A percentile compares a stretch with the other conserved stretches of the same genome.
Conservation (phyloP, 2,888 invertebrate species). For the Brenthis hecate region DNA sequence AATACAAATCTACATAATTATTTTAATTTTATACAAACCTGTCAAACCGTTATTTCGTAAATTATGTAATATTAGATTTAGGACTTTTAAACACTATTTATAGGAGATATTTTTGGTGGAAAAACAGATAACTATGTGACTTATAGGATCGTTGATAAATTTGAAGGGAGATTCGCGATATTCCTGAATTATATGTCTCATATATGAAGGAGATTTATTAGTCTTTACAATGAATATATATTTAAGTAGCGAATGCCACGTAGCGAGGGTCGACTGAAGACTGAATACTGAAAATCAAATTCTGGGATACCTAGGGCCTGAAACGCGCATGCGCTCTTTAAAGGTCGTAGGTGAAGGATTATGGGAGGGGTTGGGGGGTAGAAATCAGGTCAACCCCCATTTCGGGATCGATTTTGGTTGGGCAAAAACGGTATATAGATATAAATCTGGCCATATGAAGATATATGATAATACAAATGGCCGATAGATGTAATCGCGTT, state of each 20-base stretch:
- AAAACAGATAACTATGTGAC: slow-evolving; percentile 70
- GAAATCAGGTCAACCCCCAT: slow-evolving; percentile 57
- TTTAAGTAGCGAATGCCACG: slow-evolving; percentile 44
- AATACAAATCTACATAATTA: slow-evolving; percentile 1
- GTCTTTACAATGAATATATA: slow-evolving; percentile 39
- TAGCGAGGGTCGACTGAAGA: slow-evolving; percentile 40
- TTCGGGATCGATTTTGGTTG: slow-evolving; percentile 27
- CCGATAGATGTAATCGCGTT: neutral
- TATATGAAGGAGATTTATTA: slow-evolving; percentile 57
- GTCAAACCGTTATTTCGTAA: slow-evolving; percentile 14
- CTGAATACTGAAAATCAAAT: slow-evolving; percentile 56
- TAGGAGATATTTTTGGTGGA: slow-evolving; percentile 78
- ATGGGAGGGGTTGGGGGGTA: slow-evolving; percentile 49
- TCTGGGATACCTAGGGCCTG: slow-evolving; percentile 48
- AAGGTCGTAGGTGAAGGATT: slow-evolving; percentile 61
- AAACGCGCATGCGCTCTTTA: slow-evolving; percentile 62
- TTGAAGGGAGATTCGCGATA: slow-evolving; percentile 46
- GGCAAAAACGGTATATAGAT: slow-evolving; percentile 16
- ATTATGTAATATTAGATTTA: slow-evolving; percentile 10
- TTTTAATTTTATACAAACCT: slow-evolving; percentile 26
- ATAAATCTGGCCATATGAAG: slow-evolving; percentile 7
- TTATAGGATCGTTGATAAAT: slow-evolving; percentile 60
- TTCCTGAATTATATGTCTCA: slow-evolving; percentile 62
- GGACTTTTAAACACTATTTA: slow-evolving; percentile 61
- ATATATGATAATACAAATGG: neutral